Percentiles rank a stretch among this genome's conserved stretches.
Conservation (phyloP, 2,113 vertebrate genomes). For the Mustela lutreola region DNA sequence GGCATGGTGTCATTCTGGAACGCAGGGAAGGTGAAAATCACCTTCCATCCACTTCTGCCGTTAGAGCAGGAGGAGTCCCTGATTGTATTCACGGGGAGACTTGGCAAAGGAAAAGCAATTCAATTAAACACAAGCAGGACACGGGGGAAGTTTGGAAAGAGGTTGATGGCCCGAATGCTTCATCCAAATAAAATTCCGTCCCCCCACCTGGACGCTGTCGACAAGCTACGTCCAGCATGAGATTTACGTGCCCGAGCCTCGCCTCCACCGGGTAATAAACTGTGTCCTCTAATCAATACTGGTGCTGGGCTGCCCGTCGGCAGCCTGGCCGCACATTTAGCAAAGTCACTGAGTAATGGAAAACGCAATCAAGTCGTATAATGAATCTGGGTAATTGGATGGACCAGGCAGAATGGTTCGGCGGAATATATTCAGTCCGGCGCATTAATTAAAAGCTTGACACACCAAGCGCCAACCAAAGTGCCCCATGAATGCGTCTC, state of each 20-base stretch:
- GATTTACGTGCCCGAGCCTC: background rate
- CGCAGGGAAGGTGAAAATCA: background rate
- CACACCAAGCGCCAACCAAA: background rate
- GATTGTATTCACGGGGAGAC: background rate
- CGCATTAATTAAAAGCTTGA: slow-evolving; percentile 65
- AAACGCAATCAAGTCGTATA: slow-evolving; percentile 47
- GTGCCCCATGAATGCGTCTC: slow-evolving; percentile 48
- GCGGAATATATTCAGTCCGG: slow-evolving; percentile 22
- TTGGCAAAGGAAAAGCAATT: background rate
- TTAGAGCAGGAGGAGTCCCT: background rate
- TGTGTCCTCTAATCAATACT: slow-evolving; percentile 3
- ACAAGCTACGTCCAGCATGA: background rate
- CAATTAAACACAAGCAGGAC: background rate
- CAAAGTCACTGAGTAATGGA: slow-evolving; percentile 64
- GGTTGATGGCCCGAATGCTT: background rate
- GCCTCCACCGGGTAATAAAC: background rate
- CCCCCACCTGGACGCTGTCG: background rate
- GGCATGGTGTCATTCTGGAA: background rate
- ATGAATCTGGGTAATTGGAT: slow-evolving; percentile 66
- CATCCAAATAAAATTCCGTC: background rate
- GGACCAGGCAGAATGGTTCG: slow-evolving; percentile 50
- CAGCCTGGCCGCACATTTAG: slow-evolving; percentile 24
- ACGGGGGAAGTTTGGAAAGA: background rate
- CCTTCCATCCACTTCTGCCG: background rate
- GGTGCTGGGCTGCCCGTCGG: background rate